Evolutionary conservation across 1,140 invertebrate genomes (phyloP).

Genomic region (Epicauta chinensis): DNA sequence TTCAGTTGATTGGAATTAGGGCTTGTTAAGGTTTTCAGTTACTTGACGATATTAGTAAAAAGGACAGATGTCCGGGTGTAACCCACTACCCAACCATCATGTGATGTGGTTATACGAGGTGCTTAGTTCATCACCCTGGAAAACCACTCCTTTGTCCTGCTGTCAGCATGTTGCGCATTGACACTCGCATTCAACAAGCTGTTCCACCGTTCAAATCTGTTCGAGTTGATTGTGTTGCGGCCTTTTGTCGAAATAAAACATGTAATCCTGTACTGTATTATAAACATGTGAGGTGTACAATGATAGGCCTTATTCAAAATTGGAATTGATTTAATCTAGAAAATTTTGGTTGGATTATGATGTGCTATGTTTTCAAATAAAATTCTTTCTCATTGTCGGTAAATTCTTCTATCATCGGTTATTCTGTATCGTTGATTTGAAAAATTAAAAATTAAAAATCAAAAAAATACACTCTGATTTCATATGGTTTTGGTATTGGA

Average conservation of each 20-base stretch:
- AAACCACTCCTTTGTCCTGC: slow-evolving; percentile 39
- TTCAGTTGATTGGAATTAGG: no score
- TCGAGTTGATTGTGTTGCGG: slow-evolving; percentile 21
- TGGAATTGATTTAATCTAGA: no score
- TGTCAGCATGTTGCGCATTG: slow-evolving; percentile 30
- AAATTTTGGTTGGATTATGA: no score
- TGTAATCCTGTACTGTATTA: slow-evolving; percentile 30
- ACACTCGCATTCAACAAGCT: slow-evolving; percentile 18
- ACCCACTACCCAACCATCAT: not conserved
- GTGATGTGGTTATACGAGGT: slow-evolving; percentile 25
- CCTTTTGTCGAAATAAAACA: slow-evolving; percentile 30
- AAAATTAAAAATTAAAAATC: not conserved
- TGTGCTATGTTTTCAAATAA: no score
- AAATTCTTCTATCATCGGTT: no score
- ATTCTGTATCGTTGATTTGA: no score
- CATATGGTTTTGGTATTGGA: no score
- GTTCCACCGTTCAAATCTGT: slow-evolving; percentile 19
- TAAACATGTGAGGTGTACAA: slow-evolving; percentile 16
- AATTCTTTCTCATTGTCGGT: no score
- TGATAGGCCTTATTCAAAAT: slow-evolving; percentile 17
- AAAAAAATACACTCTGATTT: not conserved
- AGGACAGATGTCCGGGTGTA: no score
- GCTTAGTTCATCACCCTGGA: slow-evolving; percentile 41
- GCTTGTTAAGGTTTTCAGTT: no score
- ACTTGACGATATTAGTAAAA: no score